Evolutionary conservation across 2,888 invertebrate genomes (phyloP), one percentile per base, ranked within the genome.

Genomic region (Horisme vitalbata): DNA sequence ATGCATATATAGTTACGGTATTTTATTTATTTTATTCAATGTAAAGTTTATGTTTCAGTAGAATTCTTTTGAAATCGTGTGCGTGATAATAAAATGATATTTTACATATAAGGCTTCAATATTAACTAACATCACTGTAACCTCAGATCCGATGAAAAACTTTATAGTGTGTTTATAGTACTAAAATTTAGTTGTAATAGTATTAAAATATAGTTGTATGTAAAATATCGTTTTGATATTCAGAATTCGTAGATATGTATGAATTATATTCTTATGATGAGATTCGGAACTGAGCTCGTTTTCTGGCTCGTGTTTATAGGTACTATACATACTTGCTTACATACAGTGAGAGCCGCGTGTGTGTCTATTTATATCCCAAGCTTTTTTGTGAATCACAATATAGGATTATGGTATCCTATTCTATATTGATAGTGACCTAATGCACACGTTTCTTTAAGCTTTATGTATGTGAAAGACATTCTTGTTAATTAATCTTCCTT

Each of bases 351-450:
- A 45, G 57, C 55, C 61, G 66, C 66, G 68, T 62, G 67, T 67
- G 59, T 47, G 21, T 68, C 72, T 83, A 80, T 79, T 77, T 77
- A 65, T 74, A 69, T 52, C 61, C 31, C 44, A 71, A 71, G 68
- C 74, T 75, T 79, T 71, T 75, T 75, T 76, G 60, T 66, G 58
- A 59, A 68, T 67, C 64, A 70, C 69, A 59, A 66, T 63, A 61
- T 47, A 49, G 50, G 35, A 30, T 15, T 2, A 18, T 6, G 52
- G 45, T 44, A 50, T 52, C 34, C 48, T 46, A 62, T 55, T 64
- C 48, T 60, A 60, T 38, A 20, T 35, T 27, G 14, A 38, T 64
- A 65, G 67, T 68, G 63, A 68, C 61, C 66, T 69, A 65, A 68
- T 59, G 34, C 28, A 23, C 12, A 45, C 15, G 27, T 14, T 31